Evolutionary conservation across 2,113 vertebrate species (phyloP).

Genomic region (Tragulus kanchil): DNA sequence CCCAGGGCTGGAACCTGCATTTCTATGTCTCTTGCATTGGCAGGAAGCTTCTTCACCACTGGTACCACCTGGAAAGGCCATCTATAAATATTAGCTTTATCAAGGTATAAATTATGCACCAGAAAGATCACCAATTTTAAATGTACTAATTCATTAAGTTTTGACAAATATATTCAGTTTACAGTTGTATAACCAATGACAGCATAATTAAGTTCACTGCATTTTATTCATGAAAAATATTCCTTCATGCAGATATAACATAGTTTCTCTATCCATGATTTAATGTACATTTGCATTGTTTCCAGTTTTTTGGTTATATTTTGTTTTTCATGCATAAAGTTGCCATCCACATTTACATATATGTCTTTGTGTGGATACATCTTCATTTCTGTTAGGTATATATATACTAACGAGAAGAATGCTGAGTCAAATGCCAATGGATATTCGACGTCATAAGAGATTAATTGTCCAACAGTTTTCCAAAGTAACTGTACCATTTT

Average conservation of each 20-base stretch:
- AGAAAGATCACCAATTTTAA: neutral
- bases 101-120: neutral
- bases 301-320: neutral
- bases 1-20: no score
- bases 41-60: no score
- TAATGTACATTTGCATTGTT: neutral
- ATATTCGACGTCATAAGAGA: slow-evolving; percentile 3
- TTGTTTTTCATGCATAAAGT: neutral
- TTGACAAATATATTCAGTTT: neutral
- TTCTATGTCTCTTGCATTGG: no score
- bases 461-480: neutral
- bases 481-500: neutral
- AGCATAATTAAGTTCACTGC: neutral
- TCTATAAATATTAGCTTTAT: neutral
- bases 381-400: slow-evolving; percentile 24
- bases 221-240: neutral
- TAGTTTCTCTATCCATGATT: neutral
- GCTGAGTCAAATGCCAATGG: neutral
- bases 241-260: neutral
- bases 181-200: neutral
- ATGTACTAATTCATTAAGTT: neutral
- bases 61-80: no score
- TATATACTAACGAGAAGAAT: neutral
- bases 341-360: neutral
- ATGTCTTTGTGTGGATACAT: neutral